Conservation (phyloP, 2,113 vertebrate genomes). For the Phalacrocorax aristotelis region DNA sequence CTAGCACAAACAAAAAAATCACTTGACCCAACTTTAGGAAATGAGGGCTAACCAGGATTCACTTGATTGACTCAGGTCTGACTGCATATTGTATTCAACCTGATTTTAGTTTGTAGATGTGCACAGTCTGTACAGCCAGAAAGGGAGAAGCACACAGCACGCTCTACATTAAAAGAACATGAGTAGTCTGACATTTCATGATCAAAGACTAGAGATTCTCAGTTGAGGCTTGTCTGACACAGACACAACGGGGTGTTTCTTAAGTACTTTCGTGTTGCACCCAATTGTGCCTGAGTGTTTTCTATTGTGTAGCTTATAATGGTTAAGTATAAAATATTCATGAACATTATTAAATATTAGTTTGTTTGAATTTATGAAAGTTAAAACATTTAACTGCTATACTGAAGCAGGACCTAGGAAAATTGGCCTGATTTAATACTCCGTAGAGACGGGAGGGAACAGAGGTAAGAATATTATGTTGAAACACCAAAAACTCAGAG, state of each 20-base stretch:
- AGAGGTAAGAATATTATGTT: not conserved
- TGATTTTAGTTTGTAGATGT: not conserved
- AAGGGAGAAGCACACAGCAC: not conserved
- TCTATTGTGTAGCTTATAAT: not conserved
- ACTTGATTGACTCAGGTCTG: not conserved
- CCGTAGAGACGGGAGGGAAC: not conserved
- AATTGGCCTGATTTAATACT: not conserved
- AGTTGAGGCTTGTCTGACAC: not conserved
- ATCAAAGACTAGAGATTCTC: constrained; percentile 44
- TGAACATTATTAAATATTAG: constrained; percentile 11
- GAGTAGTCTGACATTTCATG: constrained; percentile 28
- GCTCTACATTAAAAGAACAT: constrained; percentile 26
- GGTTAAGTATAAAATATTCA: not conserved
- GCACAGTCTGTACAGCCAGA: not conserved
- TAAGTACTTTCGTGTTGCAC: constrained; percentile 16
- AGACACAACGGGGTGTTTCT: not conserved
- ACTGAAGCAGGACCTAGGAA: not conserved
- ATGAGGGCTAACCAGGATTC: not conserved
- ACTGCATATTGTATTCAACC: not conserved
- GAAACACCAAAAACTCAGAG: not conserved
- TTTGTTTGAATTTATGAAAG: constrained; percentile 30
- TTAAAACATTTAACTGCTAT: not conserved
- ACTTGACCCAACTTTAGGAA: not conserved
- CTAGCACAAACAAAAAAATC: not conserved
- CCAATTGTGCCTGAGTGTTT: constrained; percentile 26